Conservation (phyloP, 2,888 invertebrate species). For the Lepeophtheirus nordmannii region DNA sequence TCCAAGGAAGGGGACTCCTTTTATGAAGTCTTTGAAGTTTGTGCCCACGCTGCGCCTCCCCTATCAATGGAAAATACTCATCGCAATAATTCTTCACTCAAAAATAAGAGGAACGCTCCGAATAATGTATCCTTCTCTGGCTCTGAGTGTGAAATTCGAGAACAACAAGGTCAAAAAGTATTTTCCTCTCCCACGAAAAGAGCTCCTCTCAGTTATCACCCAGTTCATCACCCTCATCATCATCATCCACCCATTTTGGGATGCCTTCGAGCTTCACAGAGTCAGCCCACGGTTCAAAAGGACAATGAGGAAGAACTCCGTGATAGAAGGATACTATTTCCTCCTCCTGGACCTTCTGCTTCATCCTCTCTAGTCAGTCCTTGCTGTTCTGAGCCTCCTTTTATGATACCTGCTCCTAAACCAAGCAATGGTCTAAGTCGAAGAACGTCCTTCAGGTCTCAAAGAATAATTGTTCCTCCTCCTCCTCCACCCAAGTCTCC, state of each 20-base stretch:
- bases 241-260: not conserved
- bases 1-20: constrained; percentile 36
- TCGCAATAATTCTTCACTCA: constrained; percentile 6
- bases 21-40: constrained; percentile 16
- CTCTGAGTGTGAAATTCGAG: constrained; percentile 5
- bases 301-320: not conserved
- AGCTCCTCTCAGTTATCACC: not conserved
- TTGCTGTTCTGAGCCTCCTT: not conserved
- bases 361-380: not conserved
- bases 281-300: constrained; percentile 9
- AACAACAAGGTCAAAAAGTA: not conserved
- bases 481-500: constrained; percentile 4
- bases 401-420: not conserved
- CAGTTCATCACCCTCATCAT: not conserved
- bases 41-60: not conserved
- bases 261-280: constrained; percentile 3
- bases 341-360: constrained; percentile 1
- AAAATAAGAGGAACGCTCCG: not conserved
- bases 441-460: constrained; percentile 12
- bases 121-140: constrained; percentile 11
- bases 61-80: not conserved
- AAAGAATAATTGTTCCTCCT: not conserved
- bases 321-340: not conserved
- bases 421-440: constrained; percentile 16
- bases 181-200: not conserved